Percentiles rank a stretch among this genome's conserved stretches.
phyloP scores from a whole-genome alignment of 2,797 vertebrate species.

The Brachymystax lenok region DNA sequence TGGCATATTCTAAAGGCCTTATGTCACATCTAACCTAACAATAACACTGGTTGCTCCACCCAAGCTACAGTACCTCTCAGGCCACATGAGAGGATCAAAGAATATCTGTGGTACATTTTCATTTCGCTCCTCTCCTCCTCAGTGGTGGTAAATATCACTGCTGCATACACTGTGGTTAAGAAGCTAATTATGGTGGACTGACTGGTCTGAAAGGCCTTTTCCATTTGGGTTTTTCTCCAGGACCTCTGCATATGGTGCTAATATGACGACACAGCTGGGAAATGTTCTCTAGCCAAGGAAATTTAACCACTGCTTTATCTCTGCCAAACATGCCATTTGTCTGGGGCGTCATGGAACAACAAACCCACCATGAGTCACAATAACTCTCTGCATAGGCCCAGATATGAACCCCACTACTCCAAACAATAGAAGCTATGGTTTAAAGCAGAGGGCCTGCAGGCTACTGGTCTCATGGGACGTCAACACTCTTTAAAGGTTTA shows the following conservation, averaged over 20 bases:
- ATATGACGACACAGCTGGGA: neutral
- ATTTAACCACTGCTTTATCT: neutral
- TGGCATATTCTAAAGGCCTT: neutral
- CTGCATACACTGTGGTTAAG: no score
- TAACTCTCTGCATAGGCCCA: conserved; percentile 5
- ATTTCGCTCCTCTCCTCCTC: no score
- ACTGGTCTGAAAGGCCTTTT: neutral
- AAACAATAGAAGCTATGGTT: neutral
- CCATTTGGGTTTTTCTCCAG: neutral
- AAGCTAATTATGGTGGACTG: neutral
- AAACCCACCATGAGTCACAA: neutral
- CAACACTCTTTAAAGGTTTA: neutral
- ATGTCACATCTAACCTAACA: neutral
- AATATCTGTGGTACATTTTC: no score
- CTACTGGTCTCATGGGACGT: conserved; percentile 2
- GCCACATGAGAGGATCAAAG: no score
- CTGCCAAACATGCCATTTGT: neutral
- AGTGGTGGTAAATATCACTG: no score
- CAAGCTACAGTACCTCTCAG: no score
- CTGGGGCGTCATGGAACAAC: neutral
- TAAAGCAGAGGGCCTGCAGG: conserved; percentile 10
- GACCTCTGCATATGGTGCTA: neutral
- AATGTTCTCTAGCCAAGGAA: neutral
- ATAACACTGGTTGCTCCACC: no score
- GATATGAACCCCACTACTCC: neutral